Percentiles rank a stretch among this genome's conserved stretches.
Conservation (phyloP, 1,140 invertebrate species). For the Drosophila albomicans region DNA sequence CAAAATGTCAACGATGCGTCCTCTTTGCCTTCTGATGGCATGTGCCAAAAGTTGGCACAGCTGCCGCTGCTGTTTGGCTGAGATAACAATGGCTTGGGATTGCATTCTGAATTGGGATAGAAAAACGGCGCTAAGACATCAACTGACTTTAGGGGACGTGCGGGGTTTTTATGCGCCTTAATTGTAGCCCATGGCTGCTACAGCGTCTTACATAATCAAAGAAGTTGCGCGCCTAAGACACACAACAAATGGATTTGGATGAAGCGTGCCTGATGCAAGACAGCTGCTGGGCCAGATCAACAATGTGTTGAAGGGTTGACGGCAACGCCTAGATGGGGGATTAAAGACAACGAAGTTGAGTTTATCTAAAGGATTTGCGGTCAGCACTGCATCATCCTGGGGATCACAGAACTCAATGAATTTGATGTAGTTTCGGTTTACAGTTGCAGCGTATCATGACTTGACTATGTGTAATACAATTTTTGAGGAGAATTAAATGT, state of each 20-base stretch:
- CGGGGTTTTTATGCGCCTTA: constrained; percentile 60
- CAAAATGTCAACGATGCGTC: constrained; percentile 26
- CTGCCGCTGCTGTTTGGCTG: constrained; percentile 37
- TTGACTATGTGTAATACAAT: neutral
- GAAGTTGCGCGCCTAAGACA: constrained; percentile 54
- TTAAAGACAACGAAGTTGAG: constrained; percentile 51
- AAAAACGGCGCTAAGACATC: constrained; percentile 68
- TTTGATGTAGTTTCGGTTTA: neutral
- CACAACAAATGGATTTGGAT: constrained; percentile 59
- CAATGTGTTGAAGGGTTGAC: constrained; percentile 63
- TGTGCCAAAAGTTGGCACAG: constrained; percentile 52
- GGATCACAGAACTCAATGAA: constrained; percentile 15
- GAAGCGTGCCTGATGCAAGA: constrained; percentile 76
- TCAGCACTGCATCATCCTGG: constrained; percentile 24
- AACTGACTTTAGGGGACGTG: constrained; percentile 72
- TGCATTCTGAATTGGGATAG: constrained; percentile 39
- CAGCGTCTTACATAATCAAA: constrained; percentile 69
- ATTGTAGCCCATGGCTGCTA: constrained; percentile 56
- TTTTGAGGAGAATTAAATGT: neutral
- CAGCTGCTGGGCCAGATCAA: constrained; percentile 58
- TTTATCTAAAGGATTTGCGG: constrained; percentile 72
- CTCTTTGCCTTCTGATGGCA: constrained; percentile 30
- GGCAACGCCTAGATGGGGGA: constrained; percentile 26
- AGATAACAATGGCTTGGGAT: constrained; percentile 60
- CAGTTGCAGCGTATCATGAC: neutral